Evolutionary conservation across 2,888 invertebrate species (phyloP).

Genomic region (Bombylius major): DNA sequence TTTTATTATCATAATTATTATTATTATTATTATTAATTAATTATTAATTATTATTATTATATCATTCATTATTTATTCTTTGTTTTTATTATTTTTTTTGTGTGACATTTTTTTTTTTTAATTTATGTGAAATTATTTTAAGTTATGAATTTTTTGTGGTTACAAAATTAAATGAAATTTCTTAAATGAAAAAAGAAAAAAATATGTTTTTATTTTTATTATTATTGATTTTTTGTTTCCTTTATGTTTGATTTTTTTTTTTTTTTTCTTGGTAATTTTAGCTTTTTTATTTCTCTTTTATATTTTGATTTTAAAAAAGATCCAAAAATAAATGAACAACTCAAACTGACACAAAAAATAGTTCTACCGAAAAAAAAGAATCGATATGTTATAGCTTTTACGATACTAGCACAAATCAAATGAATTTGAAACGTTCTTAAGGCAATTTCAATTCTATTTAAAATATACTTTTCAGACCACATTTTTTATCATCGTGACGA

Average conservation of each 20-base stretch:
- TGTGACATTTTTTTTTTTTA: slow-evolving; percentile 10
- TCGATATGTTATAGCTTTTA: too few relatives aligned
- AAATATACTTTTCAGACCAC: too few relatives aligned
- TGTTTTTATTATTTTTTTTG: slow-evolving; percentile 9
- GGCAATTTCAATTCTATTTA: too few relatives aligned
- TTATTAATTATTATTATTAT: slow-evolving; percentile 6
- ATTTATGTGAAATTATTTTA: slow-evolving; percentile 9
- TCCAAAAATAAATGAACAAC: too few relatives aligned
- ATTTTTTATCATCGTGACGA: too few relatives aligned
- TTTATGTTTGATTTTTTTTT: too few relatives aligned
- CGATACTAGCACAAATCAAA: too few relatives aligned
- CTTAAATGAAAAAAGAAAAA: neutral
- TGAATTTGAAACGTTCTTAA: too few relatives aligned
- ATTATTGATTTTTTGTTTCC: slow-evolving; percentile 5
- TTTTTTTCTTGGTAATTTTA: neutral
- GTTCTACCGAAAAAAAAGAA: too few relatives aligned
- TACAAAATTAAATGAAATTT: slow-evolving; percentile 2
- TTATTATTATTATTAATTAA: slow-evolving; percentile 3
- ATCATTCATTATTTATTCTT: slow-evolving; percentile 8
- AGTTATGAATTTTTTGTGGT: slow-evolving; percentile 10
- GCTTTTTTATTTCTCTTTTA: neutral
- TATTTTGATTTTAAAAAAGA: neutral
- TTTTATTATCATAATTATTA: neutral
- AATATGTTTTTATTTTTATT: slow-evolving; percentile 2
- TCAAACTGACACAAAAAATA: too few relatives aligned